Conservation (phyloP, 2,797 vertebrate species). For the Semaprochilodus insignis region DNA sequence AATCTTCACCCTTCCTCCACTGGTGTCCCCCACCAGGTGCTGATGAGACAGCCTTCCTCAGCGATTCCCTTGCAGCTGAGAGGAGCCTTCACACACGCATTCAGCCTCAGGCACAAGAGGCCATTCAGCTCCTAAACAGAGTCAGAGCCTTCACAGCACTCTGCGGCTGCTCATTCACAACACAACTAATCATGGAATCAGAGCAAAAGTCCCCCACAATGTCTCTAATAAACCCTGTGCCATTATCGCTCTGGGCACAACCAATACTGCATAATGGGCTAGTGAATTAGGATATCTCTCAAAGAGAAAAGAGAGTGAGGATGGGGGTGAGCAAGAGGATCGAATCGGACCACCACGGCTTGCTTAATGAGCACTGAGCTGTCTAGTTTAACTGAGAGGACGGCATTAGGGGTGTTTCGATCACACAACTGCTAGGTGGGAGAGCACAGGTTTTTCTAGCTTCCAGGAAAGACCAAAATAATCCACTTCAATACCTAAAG, state of each 20-base stretch:
- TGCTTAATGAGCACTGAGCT: background rate
- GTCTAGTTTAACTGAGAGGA: background rate
- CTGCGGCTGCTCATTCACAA: constrained; percentile 24
- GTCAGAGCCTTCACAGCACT: constrained; percentile 27
- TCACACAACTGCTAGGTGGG: background rate
- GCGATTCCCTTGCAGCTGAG: constrained; percentile 68
- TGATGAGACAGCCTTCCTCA: constrained; percentile 21
- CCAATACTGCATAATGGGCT: constrained; percentile 26
- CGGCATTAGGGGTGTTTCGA: background rate
- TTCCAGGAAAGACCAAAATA: too few species aligned
- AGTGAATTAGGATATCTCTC: constrained; percentile 36
- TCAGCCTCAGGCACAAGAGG: constrained; percentile 77
- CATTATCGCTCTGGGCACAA: constrained; percentile 21
- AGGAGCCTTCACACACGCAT: constrained; percentile 69
- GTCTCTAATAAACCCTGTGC: constrained; percentile 5
- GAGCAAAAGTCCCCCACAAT: constrained; percentile 28
- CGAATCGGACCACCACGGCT: background rate
- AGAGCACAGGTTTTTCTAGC: too few species aligned
- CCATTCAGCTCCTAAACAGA: constrained; percentile 68
- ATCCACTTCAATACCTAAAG: too few species aligned
- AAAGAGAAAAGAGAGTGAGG: background rate
- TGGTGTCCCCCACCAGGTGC: constrained; percentile 28
- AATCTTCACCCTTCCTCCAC: constrained; percentile 2
- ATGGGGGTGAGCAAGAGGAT: background rate
- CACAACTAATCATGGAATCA: background rate